Evolutionary conservation across 2,888 invertebrate genomes (phyloP).

Genomic region (Macropis europaea): DNA sequence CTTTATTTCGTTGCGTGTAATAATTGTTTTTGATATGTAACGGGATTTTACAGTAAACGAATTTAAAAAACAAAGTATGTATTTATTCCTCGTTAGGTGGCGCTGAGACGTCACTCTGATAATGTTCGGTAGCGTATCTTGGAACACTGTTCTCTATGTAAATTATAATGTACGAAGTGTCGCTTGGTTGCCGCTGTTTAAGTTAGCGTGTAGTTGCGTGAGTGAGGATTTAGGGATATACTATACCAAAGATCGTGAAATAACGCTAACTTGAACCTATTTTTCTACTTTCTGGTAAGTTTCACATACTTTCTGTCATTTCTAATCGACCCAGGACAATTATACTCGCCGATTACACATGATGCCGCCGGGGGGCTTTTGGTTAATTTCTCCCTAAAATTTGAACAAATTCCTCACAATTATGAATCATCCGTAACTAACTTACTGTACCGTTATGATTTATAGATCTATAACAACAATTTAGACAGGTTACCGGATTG

Average conservation of each 20-base stretch:
- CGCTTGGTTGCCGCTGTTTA: not conserved
- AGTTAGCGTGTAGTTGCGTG: no score
- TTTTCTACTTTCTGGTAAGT: slow-evolving; percentile 10
- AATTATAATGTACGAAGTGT: not conserved
- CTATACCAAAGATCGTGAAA: not conserved
- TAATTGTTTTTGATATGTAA: no score
- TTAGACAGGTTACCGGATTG: not conserved
- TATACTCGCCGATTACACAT: not conserved
- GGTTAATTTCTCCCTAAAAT: not conserved
- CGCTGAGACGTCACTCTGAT: not conserved
- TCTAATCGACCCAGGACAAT: not conserved
- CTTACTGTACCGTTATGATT: not conserved
- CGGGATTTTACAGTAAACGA: no score
- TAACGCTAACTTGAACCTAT: not conserved
- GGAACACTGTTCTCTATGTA: not conserved
- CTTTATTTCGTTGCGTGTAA: no score
- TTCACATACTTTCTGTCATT: not conserved
- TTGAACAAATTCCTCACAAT: not conserved
- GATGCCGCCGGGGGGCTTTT: not conserved
- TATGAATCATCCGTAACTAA: not conserved
- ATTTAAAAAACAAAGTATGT: no score
- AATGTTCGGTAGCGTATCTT: not conserved
- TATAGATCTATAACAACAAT: not conserved
- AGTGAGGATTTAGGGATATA: not conserved
- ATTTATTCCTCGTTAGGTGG: no score